Percentiles rank a stretch among this genome's conserved stretches.
Conservation (phyloP, 2,888 invertebrate species). For the Cenopis cana region DNA sequence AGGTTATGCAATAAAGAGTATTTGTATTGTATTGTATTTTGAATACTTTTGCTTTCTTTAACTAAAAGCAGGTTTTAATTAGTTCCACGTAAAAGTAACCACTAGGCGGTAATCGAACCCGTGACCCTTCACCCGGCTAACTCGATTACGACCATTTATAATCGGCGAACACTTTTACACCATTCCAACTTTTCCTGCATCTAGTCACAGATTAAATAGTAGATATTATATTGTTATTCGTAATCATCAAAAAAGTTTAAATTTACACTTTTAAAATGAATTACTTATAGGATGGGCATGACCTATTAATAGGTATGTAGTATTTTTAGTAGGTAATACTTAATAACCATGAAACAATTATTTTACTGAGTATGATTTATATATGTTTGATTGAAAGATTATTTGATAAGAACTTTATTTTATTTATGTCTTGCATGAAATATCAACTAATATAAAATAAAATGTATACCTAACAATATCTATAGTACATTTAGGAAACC, state of each 20-base stretch:
- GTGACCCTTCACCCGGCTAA: conserved; percentile 28
- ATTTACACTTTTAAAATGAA: too few relatives aligned
- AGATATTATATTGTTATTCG: not conserved
- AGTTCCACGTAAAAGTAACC: conserved; percentile 10
- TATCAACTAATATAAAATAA: too few relatives aligned
- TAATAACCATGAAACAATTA: not conserved
- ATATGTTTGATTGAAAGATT: too few relatives aligned
- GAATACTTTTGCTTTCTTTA: conserved; percentile 9
- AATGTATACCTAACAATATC: too few relatives aligned
- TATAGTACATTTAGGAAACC: too few relatives aligned
- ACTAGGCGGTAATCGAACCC: conserved; percentile 19
- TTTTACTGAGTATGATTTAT: too few relatives aligned
- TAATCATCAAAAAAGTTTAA: not conserved
- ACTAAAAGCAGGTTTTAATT: conserved; percentile 2
- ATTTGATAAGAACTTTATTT: too few relatives aligned
- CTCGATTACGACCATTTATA: conserved; percentile 14
- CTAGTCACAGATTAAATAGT: conserved; percentile 6
- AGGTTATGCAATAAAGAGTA: too few relatives aligned
- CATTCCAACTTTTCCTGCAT: conserved; percentile 16
- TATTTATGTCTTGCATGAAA: too few relatives aligned
- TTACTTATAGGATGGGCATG: too few relatives aligned
- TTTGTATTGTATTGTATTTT: too few relatives aligned
- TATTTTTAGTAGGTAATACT: too few relatives aligned
- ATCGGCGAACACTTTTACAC: conserved; percentile 30
- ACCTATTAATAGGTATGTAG: not conserved